These are phyloP conservation scores for Zonotrichia leucophrys DNA, from an alignment of 2,113 vertebrate genomes.

Conservation along the genomic window DNA sequence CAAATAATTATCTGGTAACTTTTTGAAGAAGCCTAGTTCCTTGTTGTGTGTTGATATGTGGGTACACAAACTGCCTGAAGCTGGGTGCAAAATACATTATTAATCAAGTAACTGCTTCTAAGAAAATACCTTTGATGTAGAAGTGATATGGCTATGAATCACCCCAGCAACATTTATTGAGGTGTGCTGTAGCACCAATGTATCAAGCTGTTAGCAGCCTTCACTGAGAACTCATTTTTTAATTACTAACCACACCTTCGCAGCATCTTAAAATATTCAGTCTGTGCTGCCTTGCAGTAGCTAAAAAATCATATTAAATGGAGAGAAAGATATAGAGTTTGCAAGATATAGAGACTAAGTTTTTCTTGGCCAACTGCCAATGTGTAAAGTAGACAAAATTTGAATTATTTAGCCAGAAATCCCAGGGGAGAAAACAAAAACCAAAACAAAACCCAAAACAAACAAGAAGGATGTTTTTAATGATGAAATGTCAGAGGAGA, in stretches of 20 bases:
- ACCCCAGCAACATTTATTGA: neutral
- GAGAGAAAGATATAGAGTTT: neutral
- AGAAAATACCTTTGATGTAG: neutral
- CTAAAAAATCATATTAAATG: neutral
- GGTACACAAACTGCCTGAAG: neutral
- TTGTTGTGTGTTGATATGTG: neutral
- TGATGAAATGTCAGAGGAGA: slow-evolving; percentile 20
- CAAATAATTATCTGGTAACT: neutral
- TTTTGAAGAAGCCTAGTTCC: neutral
- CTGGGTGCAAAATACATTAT: neutral
- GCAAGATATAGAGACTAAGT: neutral
- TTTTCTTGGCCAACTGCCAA: neutral
- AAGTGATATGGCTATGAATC: neutral
- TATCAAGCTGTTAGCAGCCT: neutral
- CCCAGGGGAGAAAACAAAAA: neutral
- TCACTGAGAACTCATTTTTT: neutral
- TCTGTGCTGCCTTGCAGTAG: neutral
- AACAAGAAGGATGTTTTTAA: slow-evolving; percentile 45
- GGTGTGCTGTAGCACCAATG: neutral
- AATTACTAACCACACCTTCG: neutral
- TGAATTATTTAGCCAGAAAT: neutral
- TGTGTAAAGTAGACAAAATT: neutral
- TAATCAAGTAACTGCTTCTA: neutral
- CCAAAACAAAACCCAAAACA: neutral
- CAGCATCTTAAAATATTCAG: neutral